Evolutionary conservation across 2,888 invertebrate species (phyloP), one percentile per base, ranked within the genome.

Genomic region (Cosmopolites sordidus): DNA sequence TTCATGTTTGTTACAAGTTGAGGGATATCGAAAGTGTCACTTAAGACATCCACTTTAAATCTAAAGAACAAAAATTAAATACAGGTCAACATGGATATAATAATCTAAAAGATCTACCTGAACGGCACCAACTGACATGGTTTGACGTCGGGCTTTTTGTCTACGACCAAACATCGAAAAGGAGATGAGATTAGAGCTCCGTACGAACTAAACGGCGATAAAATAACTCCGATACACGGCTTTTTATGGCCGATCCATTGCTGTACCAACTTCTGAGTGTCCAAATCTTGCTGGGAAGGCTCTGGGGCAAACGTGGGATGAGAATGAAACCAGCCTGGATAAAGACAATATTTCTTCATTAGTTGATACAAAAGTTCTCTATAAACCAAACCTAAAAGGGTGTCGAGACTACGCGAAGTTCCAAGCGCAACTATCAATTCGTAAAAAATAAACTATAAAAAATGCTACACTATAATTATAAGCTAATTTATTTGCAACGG

Each of bases 251-350:
- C 75, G 50, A 79, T 76, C 71, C 77, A 77, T 38, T 76, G 71
- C 71, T 84, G 83, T 64, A 82, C 78, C 49, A 78, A 77, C 27
- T 77, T 74, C 73, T 87, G 87, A 30, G 84, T 81, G 64, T 77
- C 76, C 58, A 88, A 76, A 73, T 88, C 88, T 62, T 79, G 79
- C 14, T 79, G 75, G 0, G 87, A 87, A 0, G 89, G 89, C 66
- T 83, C 78, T 0, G 85, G 79, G 2, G 81, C 78, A 74, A 87
- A 88, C 16, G 76, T 73, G 1, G 88, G 87, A 76, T 88, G 88
- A 18, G 87, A 87, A 76, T 88, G 88, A 73, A 86, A 87, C 89
- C 89, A 88, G 16, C 85, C 87, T 51, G 83, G 76, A 48, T 58
- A 42, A 30, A 37, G 11, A 29, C 29, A 6, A 29, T 8, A 29